Conservation (phyloP, 1,140 invertebrate species). For the Panagrolaimus sp. region DNA sequence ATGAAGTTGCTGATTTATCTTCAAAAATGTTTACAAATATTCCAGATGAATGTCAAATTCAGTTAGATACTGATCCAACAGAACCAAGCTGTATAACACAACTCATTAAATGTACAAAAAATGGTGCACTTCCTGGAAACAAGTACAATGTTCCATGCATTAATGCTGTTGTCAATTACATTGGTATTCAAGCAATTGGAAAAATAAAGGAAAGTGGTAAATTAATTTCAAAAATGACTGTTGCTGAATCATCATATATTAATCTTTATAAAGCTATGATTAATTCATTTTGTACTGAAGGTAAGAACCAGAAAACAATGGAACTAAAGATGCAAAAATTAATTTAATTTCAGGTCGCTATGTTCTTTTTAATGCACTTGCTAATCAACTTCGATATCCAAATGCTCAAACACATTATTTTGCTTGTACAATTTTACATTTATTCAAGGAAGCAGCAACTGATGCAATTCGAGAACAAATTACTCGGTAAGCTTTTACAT, state of each 20-base stretch:
- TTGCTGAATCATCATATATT: conserved; percentile 89
- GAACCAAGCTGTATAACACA: conserved; percentile 92
- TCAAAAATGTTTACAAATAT: conserved; percentile 65
- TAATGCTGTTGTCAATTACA: conserved; percentile 93
- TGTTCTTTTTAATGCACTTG: conserved; percentile 92
- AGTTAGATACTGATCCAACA: conserved; percentile 84
- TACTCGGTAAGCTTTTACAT: too few relatives aligned
- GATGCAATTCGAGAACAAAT: conserved; percentile 84
- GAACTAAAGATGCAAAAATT: neutral
- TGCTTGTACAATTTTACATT: conserved; percentile 86
- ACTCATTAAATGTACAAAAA: conserved; percentile 66
- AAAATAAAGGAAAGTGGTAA: conserved; percentile 65
- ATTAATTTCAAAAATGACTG: conserved; percentile 86
- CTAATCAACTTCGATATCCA: conserved; percentile 94
- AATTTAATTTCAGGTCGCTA: conserved; percentile 69
- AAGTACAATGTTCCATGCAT: conserved; percentile 90
- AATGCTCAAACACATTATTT: conserved; percentile 99
- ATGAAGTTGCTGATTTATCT: conserved; percentile 74
- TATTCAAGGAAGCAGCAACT: conserved; percentile 95
- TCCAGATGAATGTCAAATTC: conserved; percentile 60
- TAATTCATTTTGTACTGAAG: conserved; percentile 95
- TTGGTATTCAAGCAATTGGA: conserved; percentile 86
- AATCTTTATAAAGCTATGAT: conserved; percentile 98
- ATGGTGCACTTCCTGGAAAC: conserved; percentile 69
- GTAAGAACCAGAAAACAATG: conserved; percentile 59